phyloP scores from a whole-genome alignment of 2,113 vertebrate species.

The Paramormyrops kingsleyae region DNA sequence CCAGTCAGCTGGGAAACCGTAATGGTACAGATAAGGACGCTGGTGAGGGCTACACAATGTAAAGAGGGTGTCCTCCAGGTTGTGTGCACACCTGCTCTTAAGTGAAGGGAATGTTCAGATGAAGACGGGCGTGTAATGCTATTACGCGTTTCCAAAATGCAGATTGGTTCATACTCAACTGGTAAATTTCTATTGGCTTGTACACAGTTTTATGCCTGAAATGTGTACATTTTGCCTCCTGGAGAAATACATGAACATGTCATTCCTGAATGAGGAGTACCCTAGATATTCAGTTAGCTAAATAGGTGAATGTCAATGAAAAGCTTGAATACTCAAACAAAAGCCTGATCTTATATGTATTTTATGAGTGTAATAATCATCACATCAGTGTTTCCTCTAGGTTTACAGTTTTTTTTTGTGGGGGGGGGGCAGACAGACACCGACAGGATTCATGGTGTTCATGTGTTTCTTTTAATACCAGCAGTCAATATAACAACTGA shows the following conservation, averaged over 20 bases:
- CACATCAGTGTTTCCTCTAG: not conserved
- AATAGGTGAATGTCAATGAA: not conserved
- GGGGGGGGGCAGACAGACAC: no score
- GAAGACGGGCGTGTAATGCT: not conserved
- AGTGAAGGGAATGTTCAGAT: not conserved
- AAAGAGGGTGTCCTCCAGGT: not conserved
- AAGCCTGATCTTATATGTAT: not conserved
- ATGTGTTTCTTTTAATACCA: no score
- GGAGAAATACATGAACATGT: not conserved
- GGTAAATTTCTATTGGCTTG: not conserved
- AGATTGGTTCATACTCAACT: not conserved
- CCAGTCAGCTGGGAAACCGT: rapidly evolving
- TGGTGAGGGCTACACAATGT: conserved; percentile 30
- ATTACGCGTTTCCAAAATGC: not conserved
- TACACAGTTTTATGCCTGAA: not conserved
- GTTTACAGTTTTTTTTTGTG: no score
- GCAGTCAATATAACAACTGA: no score
- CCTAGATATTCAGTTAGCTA: not conserved
- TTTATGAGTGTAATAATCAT: not conserved
- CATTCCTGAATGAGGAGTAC: not conserved
- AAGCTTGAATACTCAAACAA: not conserved
- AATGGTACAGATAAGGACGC: conserved; percentile 41
- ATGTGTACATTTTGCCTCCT: not conserved
- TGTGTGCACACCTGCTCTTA: not conserved
- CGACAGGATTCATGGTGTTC: no score